Percentiles rank a stretch among this genome's conserved stretches.
Evolutionary conservation across 2,888 invertebrate species (phyloP).

Genomic region (Macrophya alboannulata): DNA sequence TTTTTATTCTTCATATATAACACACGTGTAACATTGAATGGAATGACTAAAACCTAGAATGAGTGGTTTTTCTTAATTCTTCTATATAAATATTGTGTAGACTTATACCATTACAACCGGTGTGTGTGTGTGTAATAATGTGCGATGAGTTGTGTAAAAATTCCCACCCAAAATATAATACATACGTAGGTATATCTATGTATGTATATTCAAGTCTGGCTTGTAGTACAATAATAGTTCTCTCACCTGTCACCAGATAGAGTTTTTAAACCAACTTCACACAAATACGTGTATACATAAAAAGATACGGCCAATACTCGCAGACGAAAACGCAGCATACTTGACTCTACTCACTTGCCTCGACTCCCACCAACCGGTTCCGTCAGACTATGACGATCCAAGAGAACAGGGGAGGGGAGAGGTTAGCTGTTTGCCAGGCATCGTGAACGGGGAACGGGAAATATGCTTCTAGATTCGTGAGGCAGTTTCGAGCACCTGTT

Average conservation of each 20-base stretch:
- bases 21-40: neutral
- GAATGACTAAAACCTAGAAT: neutral
- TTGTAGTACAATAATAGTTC: neutral
- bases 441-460: conserved; percentile 40
- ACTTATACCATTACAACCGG: neutral
- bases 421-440: conserved; percentile 16
- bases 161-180: too few species aligned
- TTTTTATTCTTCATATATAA: neutral
- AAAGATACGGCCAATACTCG: neutral
- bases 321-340: conserved; percentile 2
- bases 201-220: neutral
- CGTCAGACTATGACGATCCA: conserved; percentile 19
- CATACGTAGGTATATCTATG: too few species aligned
- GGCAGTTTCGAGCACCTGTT: conserved; percentile 53
- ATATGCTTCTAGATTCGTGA: conserved; percentile 51
- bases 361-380: conserved; percentile 46
- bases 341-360: neutral
- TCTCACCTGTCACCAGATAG: conserved; percentile 30
- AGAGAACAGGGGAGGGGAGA: neutral
- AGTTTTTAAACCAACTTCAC: neutral
- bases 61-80: neutral
- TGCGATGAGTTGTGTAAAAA: neutral
- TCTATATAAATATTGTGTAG: neutral
- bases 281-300: neutral
- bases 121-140: neutral